phyloP scores from a whole-genome alignment of 2,797 vertebrate species.

The Intellagama lesueurii region DNA sequence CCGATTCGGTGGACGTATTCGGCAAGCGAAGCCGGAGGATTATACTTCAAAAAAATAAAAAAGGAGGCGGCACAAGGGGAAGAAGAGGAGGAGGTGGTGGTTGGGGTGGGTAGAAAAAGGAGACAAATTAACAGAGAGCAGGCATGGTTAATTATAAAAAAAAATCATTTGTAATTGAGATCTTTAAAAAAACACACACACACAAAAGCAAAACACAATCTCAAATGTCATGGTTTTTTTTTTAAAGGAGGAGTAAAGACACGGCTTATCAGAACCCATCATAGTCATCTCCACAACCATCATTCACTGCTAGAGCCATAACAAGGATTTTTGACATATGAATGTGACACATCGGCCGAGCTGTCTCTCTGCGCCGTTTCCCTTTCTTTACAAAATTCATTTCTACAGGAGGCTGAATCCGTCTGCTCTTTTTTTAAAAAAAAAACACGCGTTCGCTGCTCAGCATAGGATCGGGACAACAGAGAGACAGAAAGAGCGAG shows the following conservation, averaged over 20 bases:
- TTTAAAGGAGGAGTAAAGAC: neutral
- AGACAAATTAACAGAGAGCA: constrained; percentile 66
- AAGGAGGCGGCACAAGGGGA: constrained; percentile 40
- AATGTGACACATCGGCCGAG: constrained; percentile 71
- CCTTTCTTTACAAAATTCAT: constrained; percentile 50
- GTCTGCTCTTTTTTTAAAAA: constrained; percentile 59
- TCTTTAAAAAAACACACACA: constrained; percentile 51
- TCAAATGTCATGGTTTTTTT: too few relatives aligned
- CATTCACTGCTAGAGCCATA: constrained; percentile 58
- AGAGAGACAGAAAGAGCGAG: neutral
- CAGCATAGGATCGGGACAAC: constrained; percentile 12
- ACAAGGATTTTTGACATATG: constrained; percentile 59
- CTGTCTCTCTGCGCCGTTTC: constrained; percentile 59
- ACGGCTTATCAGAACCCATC: constrained; percentile 41
- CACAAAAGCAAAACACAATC: neutral
- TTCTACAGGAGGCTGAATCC: constrained; percentile 62
- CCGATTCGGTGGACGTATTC: constrained; percentile 95
- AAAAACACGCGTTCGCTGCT: constrained; percentile 25
- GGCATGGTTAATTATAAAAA: constrained; percentile 64
- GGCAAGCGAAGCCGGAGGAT: constrained; percentile 84
- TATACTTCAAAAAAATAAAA: constrained; percentile 82
- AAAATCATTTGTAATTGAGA: constrained; percentile 33
- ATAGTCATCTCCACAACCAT: constrained; percentile 56
- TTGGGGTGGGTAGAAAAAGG: constrained; percentile 1
- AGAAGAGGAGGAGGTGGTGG: constrained; percentile 30